Evolutionary conservation across 2,113 vertebrate genomes (phyloP).

Genomic region (Gymnorhina tibicen): DNA sequence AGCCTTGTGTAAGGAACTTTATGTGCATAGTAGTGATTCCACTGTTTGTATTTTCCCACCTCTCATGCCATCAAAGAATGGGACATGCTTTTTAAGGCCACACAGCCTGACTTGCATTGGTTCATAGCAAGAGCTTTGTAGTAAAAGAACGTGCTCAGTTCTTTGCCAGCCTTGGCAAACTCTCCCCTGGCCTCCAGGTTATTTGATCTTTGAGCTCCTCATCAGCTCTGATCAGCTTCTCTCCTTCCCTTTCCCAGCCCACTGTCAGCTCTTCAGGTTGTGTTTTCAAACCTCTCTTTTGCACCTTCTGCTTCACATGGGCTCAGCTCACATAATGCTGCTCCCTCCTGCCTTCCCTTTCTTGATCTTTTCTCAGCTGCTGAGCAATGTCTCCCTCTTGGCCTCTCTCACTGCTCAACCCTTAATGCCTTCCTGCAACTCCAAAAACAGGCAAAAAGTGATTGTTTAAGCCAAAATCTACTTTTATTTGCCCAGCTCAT

Average conservation of each 20-base stretch:
- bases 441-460: neutral
- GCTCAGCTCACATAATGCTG: neutral
- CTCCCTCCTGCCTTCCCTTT: neutral
- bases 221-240: neutral
- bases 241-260: neutral
- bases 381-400: neutral
- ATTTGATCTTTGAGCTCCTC: neutral
- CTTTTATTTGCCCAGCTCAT: neutral
- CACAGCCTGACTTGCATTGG: neutral
- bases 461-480: neutral
- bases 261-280: neutral
- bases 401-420: neutral
- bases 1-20: neutral
- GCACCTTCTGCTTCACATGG: neutral
- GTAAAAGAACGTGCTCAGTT: neutral
- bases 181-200: neutral
- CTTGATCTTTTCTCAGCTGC: neutral
- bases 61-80: neutral
- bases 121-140: neutral
- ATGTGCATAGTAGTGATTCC: neutral
- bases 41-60: neutral
- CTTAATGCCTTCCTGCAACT: neutral
- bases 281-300: neutral
- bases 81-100: neutral
- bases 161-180: neutral